These are phyloP conservation scores for Cichladusa arquata DNA, from an alignment of 2,113 vertebrate species.

Conservation along the genomic window DNA sequence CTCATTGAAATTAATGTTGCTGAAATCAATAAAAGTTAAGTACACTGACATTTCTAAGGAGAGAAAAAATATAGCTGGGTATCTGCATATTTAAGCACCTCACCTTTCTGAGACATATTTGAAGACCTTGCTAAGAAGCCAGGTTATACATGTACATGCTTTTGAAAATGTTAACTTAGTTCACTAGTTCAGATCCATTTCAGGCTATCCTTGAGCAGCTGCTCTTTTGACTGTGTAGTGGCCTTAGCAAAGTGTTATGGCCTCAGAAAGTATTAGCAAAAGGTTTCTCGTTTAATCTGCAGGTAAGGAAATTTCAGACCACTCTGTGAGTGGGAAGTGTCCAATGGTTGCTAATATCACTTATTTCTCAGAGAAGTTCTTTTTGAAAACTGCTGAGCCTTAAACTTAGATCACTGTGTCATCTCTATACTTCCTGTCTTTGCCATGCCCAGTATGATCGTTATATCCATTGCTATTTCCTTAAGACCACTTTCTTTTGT, in stretches of 20 bases:
- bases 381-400: background rate
- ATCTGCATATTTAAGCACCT: background rate
- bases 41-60: background rate
- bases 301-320: background rate
- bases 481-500: background rate
- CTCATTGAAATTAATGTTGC: background rate
- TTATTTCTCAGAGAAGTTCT: background rate
- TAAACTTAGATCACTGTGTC: background rate
- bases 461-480: background rate
- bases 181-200: background rate
- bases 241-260: background rate
- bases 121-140: background rate
- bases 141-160: background rate
- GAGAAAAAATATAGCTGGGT: background rate
- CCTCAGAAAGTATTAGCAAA: background rate
- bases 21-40: slow-evolving; percentile 17
- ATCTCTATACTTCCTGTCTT: background rate
- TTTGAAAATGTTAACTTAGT: background rate
- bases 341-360: background rate
- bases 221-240: background rate
- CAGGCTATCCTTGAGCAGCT: background rate
- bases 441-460: background rate
- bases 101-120: background rate
- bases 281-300: background rate
- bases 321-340: background rate